A percentile compares a stretch with the other conserved stretches of the same genome.
These are phyloP conservation scores for Trididemnum miniatum DNA, from an alignment of 23 tunicate species.

Conservation along the genomic window DNA sequence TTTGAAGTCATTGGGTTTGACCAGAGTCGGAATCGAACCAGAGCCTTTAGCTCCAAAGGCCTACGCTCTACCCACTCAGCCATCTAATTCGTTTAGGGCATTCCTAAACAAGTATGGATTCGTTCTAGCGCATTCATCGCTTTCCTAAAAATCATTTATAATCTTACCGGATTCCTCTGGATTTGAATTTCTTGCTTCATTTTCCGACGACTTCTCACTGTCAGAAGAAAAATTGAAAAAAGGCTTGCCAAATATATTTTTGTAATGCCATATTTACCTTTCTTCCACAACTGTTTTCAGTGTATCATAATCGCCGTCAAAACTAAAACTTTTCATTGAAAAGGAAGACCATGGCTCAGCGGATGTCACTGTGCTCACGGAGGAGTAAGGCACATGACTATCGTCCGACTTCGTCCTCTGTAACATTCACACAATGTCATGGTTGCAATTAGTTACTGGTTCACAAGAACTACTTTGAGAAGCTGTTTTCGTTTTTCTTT, in stretches of 20 bases:
- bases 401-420: constrained; percentile 22
- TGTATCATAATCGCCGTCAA: constrained; percentile 31
- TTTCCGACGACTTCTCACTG: too few relatives aligned
- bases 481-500: constrained; percentile 9
- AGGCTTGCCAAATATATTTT: too few relatives aligned
- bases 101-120: too few relatives aligned
- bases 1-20: not conserved
- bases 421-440: not conserved
- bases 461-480: not conserved
- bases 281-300: constrained; percentile 25
- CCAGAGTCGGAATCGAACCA: not conserved
- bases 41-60: not conserved
- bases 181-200: too few relatives aligned
- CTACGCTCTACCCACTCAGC: not conserved
- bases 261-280: too few relatives aligned
- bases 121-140: too few relatives aligned
- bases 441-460: not conserved
- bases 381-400: constrained; percentile 63
- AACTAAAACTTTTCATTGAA: constrained; percentile 48
- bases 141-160: too few relatives aligned
- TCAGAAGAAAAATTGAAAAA: too few relatives aligned
- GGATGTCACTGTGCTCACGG: constrained; percentile 43
- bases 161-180: too few relatives aligned
- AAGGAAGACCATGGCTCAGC: not conserved
- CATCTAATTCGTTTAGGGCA: too few relatives aligned